Conservation (phyloP, 1,140 invertebrate genomes). For the Brachionus calyciflorus region DNA sequence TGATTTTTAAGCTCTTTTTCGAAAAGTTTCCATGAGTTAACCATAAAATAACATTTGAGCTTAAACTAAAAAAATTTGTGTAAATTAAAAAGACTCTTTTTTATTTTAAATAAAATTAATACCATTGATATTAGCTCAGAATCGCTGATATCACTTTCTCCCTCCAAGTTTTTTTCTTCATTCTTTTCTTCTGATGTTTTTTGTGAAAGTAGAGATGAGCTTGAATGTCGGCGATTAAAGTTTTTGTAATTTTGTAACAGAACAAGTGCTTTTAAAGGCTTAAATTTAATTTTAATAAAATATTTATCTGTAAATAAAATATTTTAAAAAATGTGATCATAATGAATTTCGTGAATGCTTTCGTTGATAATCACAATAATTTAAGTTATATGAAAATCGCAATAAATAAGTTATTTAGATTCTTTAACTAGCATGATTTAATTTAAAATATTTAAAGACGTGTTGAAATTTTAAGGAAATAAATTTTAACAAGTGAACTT, state of each 20-base stretch:
- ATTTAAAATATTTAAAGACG: too few relatives aligned
- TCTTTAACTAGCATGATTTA: too few relatives aligned
- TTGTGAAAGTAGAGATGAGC: background rate
- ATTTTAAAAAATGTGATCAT: too few relatives aligned
- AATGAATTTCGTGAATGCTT: too few relatives aligned
- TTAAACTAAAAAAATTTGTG: slow-evolving; percentile 15
- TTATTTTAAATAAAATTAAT: background rate
- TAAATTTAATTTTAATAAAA: background rate
- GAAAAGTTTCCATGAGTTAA: slow-evolving; percentile 18
- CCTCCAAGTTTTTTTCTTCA: background rate
- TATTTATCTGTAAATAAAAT: background rate
- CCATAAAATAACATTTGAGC: slow-evolving; percentile 17
- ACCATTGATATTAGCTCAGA: slow-evolving; percentile 9
- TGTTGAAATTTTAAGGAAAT: too few relatives aligned
- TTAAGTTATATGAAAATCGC: too few relatives aligned
- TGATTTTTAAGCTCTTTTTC: slow-evolving; percentile 1
- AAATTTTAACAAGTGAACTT: too few relatives aligned
- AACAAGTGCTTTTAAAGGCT: slow-evolving; percentile 9
- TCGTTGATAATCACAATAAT: too few relatives aligned
- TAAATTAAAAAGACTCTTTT: background rate
- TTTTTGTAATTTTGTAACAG: slow-evolving; percentile 7
- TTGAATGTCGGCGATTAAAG: background rate
- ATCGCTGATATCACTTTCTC: background rate
- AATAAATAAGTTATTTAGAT: too few relatives aligned
- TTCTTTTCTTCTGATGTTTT: background rate